Conservation (phyloP, 2,888 invertebrate species). For the Noctua janthe region DNA sequence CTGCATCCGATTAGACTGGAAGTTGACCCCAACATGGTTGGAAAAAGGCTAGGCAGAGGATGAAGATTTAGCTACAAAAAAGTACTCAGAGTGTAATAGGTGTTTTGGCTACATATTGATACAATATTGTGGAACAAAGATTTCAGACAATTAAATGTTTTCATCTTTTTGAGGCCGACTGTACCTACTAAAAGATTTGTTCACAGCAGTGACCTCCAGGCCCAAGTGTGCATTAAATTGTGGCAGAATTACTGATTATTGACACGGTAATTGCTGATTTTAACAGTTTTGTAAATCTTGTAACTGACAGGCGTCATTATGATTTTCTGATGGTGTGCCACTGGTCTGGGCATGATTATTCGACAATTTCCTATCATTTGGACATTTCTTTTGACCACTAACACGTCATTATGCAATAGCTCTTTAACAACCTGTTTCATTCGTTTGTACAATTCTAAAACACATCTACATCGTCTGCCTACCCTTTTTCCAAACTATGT, state of each 20-base stretch:
- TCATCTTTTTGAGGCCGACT: neutral
- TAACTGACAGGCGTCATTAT: neutral
- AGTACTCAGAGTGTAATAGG: too few species aligned
- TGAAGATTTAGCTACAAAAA: too few species aligned
- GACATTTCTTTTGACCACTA: neutral
- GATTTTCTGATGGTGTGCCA: neutral
- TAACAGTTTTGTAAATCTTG: neutral
- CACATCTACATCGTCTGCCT: neutral
- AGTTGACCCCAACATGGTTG: too few species aligned
- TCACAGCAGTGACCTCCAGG: neutral
- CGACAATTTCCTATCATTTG: neutral
- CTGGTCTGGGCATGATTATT: neutral
- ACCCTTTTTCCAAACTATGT: neutral
- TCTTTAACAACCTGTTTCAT: neutral
- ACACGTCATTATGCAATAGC: neutral
- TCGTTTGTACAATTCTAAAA: neutral
- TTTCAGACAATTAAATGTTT: neutral
- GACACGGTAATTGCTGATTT: neutral
- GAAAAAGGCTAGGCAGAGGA: too few species aligned
- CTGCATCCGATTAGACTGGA: too few species aligned
- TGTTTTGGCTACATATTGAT: neutral
- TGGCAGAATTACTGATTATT: neutral
- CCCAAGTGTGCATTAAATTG: neutral
- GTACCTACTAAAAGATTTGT: neutral
- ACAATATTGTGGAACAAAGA: neutral